These are phyloP conservation scores for Anagrus nilaparvatae DNA, from an alignment of 1,140 invertebrate species.

Conservation along the genomic window DNA sequence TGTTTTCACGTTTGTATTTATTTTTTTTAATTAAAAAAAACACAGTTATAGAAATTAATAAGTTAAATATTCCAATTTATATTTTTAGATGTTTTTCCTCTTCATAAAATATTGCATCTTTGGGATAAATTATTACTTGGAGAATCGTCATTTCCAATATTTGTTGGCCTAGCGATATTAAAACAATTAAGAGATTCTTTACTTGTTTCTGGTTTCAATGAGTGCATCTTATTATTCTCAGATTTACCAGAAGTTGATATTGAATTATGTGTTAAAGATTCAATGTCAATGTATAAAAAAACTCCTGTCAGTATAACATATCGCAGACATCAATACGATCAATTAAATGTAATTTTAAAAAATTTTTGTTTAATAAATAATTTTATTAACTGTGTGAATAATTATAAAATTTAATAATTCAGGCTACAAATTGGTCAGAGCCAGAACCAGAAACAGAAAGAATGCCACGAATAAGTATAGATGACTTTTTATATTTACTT, in stretches of 20 bases:
- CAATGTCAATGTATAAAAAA: slow-evolving; percentile 72
- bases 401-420: slow-evolving; percentile 17
- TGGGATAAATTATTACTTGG: slow-evolving; percentile 95
- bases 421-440: slow-evolving; percentile 57
- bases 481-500: slow-evolving; percentile 69
- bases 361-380: neutral
- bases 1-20: slow-evolving; percentile 89
- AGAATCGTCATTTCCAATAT: slow-evolving; percentile 88
- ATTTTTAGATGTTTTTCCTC: slow-evolving; percentile 83
- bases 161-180: slow-evolving; percentile 89
- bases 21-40: slow-evolving; percentile 10
- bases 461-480: slow-evolving; percentile 69
- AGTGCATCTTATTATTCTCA: slow-evolving; percentile 93
- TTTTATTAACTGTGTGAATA: slow-evolving; percentile 12
- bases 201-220: slow-evolving; percentile 87
- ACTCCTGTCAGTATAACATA: slow-evolving; percentile 84
- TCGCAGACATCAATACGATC: slow-evolving; percentile 60
- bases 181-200: slow-evolving; percentile 77
- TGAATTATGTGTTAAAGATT: slow-evolving; percentile 82
- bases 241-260: slow-evolving; percentile 97
- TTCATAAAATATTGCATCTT: slow-evolving; percentile 95
- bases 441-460: slow-evolving; percentile 36
- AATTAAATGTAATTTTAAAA: slow-evolving; percentile 25
- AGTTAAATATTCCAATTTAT: slow-evolving; percentile 7
- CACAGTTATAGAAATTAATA: slow-evolving; percentile 5